Percentiles rank a stretch among this genome's conserved stretches.
Evolutionary conservation across 1,140 invertebrate genomes (phyloP).

Genomic region (Dendrolimus punctatus): DNA sequence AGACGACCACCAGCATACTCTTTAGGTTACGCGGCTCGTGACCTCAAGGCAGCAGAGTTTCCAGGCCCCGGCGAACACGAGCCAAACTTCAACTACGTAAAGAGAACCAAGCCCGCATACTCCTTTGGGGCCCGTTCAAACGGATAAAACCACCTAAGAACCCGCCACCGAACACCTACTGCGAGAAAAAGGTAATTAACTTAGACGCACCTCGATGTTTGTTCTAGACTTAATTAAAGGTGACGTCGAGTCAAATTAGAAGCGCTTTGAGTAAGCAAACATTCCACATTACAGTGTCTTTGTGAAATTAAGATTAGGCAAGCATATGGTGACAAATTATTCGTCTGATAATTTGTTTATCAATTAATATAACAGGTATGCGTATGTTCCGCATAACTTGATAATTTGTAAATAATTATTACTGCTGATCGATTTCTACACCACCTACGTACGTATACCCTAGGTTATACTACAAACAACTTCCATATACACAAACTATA

Average conservation of each 20-base stretch:
- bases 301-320: too few relatives aligned
- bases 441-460: too few relatives aligned
- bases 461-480: too few relatives aligned
- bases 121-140: slow-evolving; percentile 39
- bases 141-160: slow-evolving; percentile 15
- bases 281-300: too few relatives aligned
- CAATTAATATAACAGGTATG: too few relatives aligned
- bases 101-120: slow-evolving; percentile 36
- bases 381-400: too few relatives aligned
- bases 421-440: too few relatives aligned
- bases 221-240: slow-evolving; percentile 1
- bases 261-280: slow-evolving; percentile 1
- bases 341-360: too few relatives aligned
- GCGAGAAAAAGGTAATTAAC: slow-evolving; percentile 48
- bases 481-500: too few relatives aligned
- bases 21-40: slow-evolving; percentile 19
- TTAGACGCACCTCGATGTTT: background rate
- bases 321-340: too few relatives aligned
- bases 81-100: slow-evolving; percentile 42
- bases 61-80: slow-evolving; percentile 43
- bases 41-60: slow-evolving; percentile 9
- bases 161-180: slow-evolving; percentile 49
- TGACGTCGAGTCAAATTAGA: background rate
- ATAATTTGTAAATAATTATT: too few relatives aligned
- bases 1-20: slow-evolving; percentile 41